Evolutionary conservation across 2,113 vertebrate genomes (phyloP), one percentile per base, ranked within the genome.

Genomic region (Ophiodon elongatus): DNA sequence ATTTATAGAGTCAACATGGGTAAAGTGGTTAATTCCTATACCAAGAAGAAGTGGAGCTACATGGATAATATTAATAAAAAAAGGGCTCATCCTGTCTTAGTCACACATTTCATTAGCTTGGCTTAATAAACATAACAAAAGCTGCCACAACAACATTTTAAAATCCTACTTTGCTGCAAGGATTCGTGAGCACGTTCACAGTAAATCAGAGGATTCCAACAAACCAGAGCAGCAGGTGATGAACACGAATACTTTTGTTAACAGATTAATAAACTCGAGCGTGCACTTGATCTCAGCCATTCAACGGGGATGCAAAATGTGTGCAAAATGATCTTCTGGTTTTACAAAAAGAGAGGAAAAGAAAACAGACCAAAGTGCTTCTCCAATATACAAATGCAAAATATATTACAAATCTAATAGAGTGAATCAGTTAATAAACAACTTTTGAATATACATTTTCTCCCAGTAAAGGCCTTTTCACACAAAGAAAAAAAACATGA

Each of bases 341-440:
- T 56, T 25, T 33, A 31, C 59, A 62, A 63, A 60, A 17, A 8
- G 27, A 62, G 25, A 63, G 41, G 23, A 35, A 62, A 23, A 47
- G 39, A 50, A 64, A 29, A n/a, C 82, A 83, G 60, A 87, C 68
- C 69, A 79, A 67, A 71, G 76, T 73, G 77, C 75, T 74, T 69
- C 54, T 82, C 56, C 35, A 50, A 73, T 3, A 8, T 62, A 27
- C 60, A 50, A 17, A 83, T 31, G 31, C 25, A 76, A 76, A 81
- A 83, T 73, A 78, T 77, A 90, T 79, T 82, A 80, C 74, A 31
- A 70, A 62, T 80, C 83, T 85, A 88, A 62, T 25, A 74, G 7
- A 85, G 78, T 72, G 33, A 84, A 80, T 80, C 29, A 31, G 87
- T 89, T 77, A 85, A 83, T 75, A 84, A 69, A 41, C 57, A 66